phyloP scores from a whole-genome alignment of 2,797 vertebrate genomes.

The Chelon labrosus region DNA sequence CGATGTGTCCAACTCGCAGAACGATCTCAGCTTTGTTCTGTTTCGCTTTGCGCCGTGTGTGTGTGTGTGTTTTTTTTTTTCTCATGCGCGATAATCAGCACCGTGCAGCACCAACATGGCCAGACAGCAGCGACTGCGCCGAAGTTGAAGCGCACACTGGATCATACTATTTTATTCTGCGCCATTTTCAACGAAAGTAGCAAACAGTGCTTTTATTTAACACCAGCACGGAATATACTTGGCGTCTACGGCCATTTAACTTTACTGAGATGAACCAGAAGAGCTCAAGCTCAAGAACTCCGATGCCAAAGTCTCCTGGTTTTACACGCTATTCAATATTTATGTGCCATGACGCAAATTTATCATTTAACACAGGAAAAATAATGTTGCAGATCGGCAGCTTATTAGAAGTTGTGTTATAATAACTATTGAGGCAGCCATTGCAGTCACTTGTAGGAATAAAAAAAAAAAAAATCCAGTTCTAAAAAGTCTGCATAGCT shows the following conservation, averaged over 20 bases:
- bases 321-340: neutral
- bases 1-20: neutral
- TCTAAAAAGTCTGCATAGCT: neutral
- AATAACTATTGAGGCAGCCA: too few species aligned
- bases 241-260: neutral
- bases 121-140: constrained; percentile 54
- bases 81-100: constrained; percentile 47
- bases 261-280: neutral
- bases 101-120: constrained; percentile 64
- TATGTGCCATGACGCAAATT: too few species aligned
- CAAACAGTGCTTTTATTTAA: rapidly evolving
- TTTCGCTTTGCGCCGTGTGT: constrained; percentile 36
- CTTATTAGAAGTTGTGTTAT: neutral
- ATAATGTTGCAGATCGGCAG: too few species aligned
- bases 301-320: neutral
- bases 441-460: neutral
- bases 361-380: too few species aligned
- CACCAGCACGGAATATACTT: rapidly evolving
- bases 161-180: constrained; percentile 31
- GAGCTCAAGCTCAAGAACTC: neutral
- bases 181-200: constrained; percentile 3
- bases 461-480: neutral
- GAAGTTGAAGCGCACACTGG: constrained; percentile 50
- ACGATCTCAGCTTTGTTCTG: neutral
- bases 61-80: constrained; percentile 8